Evolutionary conservation across 2,797 vertebrate species (phyloP), one percentile per base, ranked within the genome.

Genomic region (Valencia hispanica): DNA sequence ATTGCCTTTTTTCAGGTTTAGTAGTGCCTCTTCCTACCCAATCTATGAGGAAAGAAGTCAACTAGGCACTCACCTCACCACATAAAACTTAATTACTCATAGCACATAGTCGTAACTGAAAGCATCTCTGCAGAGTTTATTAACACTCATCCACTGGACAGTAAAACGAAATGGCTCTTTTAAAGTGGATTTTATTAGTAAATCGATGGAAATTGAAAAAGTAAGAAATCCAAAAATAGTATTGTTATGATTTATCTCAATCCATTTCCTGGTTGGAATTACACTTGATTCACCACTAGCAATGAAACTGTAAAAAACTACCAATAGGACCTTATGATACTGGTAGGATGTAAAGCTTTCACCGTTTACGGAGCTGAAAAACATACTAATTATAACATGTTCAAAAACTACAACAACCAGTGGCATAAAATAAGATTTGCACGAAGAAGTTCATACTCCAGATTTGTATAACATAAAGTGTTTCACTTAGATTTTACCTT

Each of bases 391-490:
- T 41, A 25, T 41, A 25, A 41, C 22, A 66, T 66, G 5, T n/a
- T 39, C 30, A 20, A 61, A n/a, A 34, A 61, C 25, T n/a, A 55
- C 25, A 20, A 32, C 2, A 43, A 68, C 3, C 39, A 68, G 14
- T 4, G 27, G 41, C 14, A 27, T 45, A 27, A n/a, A 32, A 25
- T 74, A 73, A 75, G 25, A 86, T 89, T 85, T 86, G 80, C 82
- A 80, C 39, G 39, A 27, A 48, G 6, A 74, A 81, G 86, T 87
- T 89, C 71, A 86, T 41, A 41, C 63, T 66, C 22, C 22, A 41
- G 20, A 66, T 22, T 14, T 66, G 25, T 39, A 12, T 14, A 39
- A 25, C 20, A 41, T 66, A 41, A 61, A n/a, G 17, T 34, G 27
- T 41, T 66, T 39, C 8, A 8, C 36, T 39, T 39, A 11, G 17